A percentile compares a stretch with the other conserved stretches of the same genome.
Evolutionary conservation across 1,140 invertebrate genomes (phyloP).

Genomic region (Wasmannia auropunctata): DNA sequence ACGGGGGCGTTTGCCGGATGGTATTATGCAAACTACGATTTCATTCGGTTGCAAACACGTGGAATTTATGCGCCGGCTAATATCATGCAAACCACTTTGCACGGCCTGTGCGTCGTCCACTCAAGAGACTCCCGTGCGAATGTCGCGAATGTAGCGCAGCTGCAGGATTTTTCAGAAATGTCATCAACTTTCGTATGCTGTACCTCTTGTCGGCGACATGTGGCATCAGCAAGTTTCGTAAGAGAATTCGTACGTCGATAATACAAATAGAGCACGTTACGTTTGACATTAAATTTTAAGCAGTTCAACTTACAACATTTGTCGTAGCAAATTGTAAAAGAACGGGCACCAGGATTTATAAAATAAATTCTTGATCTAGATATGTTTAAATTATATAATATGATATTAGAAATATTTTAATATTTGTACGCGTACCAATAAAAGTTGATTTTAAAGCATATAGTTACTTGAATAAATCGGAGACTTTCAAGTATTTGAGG

Average conservation of each 20-base stretch:
- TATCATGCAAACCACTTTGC: slow-evolving; percentile 51
- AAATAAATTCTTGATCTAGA: background rate
- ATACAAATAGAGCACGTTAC: background rate
- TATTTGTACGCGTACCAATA: background rate
- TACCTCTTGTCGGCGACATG: background rate
- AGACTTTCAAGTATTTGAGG: background rate
- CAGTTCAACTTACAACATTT: background rate
- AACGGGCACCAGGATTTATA: background rate
- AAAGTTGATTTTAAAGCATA: background rate
- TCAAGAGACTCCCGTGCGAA: background rate
- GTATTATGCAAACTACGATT: slow-evolving; percentile 53
- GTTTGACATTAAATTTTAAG: background rate
- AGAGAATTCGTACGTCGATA: background rate
- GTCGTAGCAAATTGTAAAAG: background rate
- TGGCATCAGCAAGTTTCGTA: background rate
- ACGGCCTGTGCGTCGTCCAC: slow-evolving; percentile 27
- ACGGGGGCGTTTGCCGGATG: slow-evolving; percentile 21
- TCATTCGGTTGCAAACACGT: slow-evolving; percentile 57
- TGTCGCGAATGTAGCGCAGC: background rate
- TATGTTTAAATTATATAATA: background rate
- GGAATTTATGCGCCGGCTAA: slow-evolving; percentile 54
- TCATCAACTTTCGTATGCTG: background rate
- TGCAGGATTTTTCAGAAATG: slow-evolving; percentile 32
- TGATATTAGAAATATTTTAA: too few species aligned
- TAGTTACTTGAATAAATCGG: background rate